These are phyloP conservation scores for Parthenolecanium corni DNA, from an alignment of 2,888 invertebrate genomes.

Conservation along the genomic window DNA sequence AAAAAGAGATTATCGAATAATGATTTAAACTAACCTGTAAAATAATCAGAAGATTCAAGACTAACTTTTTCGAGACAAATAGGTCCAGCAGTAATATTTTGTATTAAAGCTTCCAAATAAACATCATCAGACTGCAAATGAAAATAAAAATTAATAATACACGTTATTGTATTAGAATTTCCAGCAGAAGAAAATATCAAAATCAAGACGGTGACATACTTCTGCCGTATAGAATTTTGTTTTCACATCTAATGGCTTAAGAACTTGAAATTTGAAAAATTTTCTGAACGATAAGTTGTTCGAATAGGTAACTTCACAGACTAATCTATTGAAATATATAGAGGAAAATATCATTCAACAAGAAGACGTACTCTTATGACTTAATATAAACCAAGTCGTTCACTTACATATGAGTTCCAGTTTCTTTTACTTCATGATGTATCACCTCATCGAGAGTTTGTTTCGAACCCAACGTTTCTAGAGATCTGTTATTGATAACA, in stretches of 20 bases:
- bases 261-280: conserved; percentile 95
- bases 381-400: not conserved
- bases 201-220: conserved; percentile 40
- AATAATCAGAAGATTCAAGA: conserved; percentile 82
- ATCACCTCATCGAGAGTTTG: conserved; percentile 89
- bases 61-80: conserved; percentile 90
- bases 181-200: not conserved
- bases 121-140: conserved; percentile 51
- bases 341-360: no score
- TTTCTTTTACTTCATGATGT: conserved; percentile 98
- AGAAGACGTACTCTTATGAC: no score
- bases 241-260: conserved; percentile 95
- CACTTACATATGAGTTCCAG: conserved; percentile 87
- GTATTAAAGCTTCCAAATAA: conserved; percentile 63
- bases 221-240: conserved; percentile 96
- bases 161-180: not conserved
- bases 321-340: conserved; percentile 51
- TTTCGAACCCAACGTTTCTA: conserved; percentile 53
- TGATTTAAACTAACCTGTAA: conserved; percentile 48
- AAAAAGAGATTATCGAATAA: not conserved
- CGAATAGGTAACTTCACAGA: conserved; percentile 89
- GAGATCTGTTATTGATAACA: conserved; percentile 54
- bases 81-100: conserved; percentile 86
- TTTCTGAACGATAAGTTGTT: conserved; percentile 78
- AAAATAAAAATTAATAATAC: conserved; percentile 18